Evolutionary conservation across 2,888 invertebrate genomes (phyloP), one percentile per base, ranked within the genome.

Genomic region (Drosophila macrospina): DNA sequence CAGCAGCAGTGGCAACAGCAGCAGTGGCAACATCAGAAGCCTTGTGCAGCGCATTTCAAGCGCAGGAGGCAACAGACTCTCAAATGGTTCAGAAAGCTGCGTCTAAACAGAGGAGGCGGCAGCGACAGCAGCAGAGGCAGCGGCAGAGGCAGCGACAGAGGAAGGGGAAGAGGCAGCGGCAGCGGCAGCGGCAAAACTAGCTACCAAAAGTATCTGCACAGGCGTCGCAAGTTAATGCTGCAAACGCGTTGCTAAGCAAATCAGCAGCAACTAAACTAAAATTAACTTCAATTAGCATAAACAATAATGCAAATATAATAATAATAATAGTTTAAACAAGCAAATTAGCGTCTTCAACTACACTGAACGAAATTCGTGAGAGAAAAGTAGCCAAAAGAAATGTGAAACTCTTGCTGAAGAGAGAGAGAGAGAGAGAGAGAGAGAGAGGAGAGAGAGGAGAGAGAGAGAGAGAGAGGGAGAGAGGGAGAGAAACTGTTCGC

Each of bases 211-310:
- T 62, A 51, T 66, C 13, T 63, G 28, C 52, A 70, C 15, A 45
- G 73, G 1, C 78, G 70, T 7, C 84, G 69, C 20, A 84, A 69
- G 24, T 48, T 73, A 6, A 10, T 55, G 55, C 11, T 42, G 60
- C 84, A 71, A 69, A 65, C 47, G 41, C 71, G 72, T 60, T 70
- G 65, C 61, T 80, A 72, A 71, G 55, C 52, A 24, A 61, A 61
- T 52, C 30, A 65, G 54, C 4, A 36, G 15, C 3, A 6, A 36
- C 5, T 26, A 11, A 11, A 8, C 13, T 55, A 8, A 42, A 13
- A 51, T 44, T 52, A 45, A 45, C 54, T 61, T 52, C 60, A 61
- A 71, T 86, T 69, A 84, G 62, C 74, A 36, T 52, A n/a, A n/a
- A n/a, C n/a, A n/a, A n/a, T n/a, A n/a, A n/a, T n/a, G n/a, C n/a